Evolutionary conservation across 2,797 vertebrate genomes (phyloP).

Genomic region (Hypotaenidia okinawae): DNA sequence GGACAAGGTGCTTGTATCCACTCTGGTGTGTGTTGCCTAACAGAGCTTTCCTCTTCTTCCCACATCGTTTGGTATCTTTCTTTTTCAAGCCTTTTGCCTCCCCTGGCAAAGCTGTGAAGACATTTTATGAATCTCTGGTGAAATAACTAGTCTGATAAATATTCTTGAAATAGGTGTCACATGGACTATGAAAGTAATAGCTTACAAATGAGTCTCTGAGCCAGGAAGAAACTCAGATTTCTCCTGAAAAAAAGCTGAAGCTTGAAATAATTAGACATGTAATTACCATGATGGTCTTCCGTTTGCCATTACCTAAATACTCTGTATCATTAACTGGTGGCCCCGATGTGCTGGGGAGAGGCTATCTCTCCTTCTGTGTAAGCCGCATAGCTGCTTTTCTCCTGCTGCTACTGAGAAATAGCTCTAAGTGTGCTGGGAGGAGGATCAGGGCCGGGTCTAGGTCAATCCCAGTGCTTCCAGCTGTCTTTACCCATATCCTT

Average conservation of each 20-base stretch:
- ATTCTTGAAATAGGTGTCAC: not conserved
- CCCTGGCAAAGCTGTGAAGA: not conserved
- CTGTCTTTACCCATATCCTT: not conserved
- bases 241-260: not conserved
- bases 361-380: not conserved
- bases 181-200: not conserved
- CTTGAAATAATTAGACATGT: not conserved
- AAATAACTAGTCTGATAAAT: not conserved
- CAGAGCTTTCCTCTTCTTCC: not conserved
- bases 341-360: not conserved
- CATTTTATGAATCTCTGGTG: not conserved
- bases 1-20: fast-evolving
- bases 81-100: not conserved
- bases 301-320: not conserved
- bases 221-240: not conserved
- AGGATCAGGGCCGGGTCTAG: not conserved
- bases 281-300: not conserved
- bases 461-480: not conserved
- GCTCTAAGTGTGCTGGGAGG: not conserved
- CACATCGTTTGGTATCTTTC: not conserved
- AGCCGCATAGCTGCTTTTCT: not conserved
- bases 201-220: not conserved
- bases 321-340: not conserved
- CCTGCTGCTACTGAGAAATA: not conserved
- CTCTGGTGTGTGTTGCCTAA: not conserved